phyloP scores from a whole-genome alignment of 2,888 invertebrate genomes.

The Napeogenes inachia region DNA sequence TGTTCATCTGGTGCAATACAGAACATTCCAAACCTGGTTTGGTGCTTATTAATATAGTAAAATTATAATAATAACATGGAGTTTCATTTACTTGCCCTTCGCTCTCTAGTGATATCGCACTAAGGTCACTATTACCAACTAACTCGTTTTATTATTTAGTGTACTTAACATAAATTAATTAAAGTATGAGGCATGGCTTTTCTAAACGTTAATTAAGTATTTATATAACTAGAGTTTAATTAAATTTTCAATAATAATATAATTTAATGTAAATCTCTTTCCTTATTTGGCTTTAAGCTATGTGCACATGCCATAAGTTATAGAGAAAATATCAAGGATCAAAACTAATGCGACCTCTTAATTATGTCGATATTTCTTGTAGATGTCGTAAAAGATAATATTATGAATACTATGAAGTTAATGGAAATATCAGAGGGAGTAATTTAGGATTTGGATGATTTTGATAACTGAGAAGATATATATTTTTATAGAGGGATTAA shows the following conservation, averaged over 20 bases:
- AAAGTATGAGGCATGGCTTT: conserved; percentile 41
- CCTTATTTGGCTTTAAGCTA: conserved; percentile 3
- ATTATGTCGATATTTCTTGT: no score
- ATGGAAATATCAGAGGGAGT: conserved; percentile 1
- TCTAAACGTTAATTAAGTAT: conserved; percentile 41
- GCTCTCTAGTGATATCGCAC: conserved; percentile 47
- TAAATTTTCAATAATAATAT: conserved; percentile 30
- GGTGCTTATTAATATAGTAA: conserved; percentile 74
- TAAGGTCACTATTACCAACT: conserved; percentile 67
- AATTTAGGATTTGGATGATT: conserved; percentile 3
- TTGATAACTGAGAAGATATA: conserved; percentile 12
- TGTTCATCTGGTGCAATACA: conserved; percentile 72
- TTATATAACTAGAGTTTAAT: conserved; percentile 41
- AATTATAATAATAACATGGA: conserved; percentile 57
- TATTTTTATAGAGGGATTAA: conserved; percentile 32
- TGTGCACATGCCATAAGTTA: not conserved
- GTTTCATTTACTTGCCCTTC: conserved; percentile 68
- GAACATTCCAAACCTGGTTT: conserved; percentile 76
- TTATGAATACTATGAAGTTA: not conserved
- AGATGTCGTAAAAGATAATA: not conserved
- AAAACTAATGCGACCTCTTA: no score
- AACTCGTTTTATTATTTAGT: conserved; percentile 16
- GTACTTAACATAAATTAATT: conserved; percentile 40
- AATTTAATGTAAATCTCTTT: conserved; percentile 8
- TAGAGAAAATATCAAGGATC: no score